Percentiles rank a stretch among this genome's conserved stretches.
Evolutionary conservation across 2,797 vertebrate genomes (phyloP).

Genomic region (Taenioides sp.): DNA sequence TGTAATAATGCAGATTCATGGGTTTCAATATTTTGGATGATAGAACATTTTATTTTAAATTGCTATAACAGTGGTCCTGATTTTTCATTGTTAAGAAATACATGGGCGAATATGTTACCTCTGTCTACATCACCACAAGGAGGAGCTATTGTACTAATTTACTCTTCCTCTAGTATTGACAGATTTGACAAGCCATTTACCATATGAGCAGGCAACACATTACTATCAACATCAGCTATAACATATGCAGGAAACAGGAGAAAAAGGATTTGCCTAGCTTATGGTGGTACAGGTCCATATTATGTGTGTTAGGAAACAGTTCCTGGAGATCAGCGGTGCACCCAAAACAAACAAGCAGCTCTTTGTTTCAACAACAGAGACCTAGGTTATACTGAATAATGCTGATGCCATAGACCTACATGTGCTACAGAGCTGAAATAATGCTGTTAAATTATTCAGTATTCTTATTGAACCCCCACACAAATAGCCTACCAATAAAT

Average conservation of each 20-base stretch:
- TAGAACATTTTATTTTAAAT: too few species aligned
- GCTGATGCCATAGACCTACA: not conserved
- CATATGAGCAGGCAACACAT: not conserved
- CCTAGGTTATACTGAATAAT: conserved; percentile 33
- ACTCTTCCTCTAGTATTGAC: not conserved
- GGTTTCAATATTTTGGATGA: too few species aligned
- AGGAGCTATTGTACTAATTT: not conserved
- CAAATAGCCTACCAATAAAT: not conserved
- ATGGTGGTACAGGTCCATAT: conserved; percentile 2
- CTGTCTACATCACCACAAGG: not conserved
- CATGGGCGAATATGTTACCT: not conserved
- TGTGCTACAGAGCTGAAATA: not conserved
- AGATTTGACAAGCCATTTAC: not conserved
- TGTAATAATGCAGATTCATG: not conserved
- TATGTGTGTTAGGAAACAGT: conserved; percentile 38
- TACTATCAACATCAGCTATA: not conserved
- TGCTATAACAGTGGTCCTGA: too few species aligned
- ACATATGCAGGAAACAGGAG: not conserved
- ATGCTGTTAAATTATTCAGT: not conserved
- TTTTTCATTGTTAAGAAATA: too few species aligned
- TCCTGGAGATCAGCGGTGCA: conserved; percentile 53
- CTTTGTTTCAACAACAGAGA: conserved; percentile 53
- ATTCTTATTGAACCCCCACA: not conserved
- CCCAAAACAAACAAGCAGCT: conserved; percentile 48
- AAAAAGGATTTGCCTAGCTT: too few species aligned